Percentiles rank a stretch among this genome's conserved stretches.
phyloP scores from a whole-genome alignment of 2,797 vertebrate genomes.

The Leptodactylus fallax region DNA sequence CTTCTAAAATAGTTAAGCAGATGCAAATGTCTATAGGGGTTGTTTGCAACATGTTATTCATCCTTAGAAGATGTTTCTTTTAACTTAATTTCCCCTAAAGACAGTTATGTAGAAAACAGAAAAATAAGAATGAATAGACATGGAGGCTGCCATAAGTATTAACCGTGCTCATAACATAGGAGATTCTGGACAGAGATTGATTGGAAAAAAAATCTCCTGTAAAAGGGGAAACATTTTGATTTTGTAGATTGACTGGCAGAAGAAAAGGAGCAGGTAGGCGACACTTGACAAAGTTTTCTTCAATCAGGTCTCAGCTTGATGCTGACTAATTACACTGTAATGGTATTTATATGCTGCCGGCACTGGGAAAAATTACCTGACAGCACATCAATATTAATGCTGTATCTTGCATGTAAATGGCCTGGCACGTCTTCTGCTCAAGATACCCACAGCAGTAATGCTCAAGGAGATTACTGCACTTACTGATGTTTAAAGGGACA shows the following conservation, averaged over 20 bases:
- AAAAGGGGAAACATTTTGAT: background rate
- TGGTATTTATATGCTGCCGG: constrained; percentile 71
- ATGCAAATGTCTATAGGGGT: constrained; percentile 17
- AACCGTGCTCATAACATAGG: background rate
- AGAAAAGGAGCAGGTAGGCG: constrained; percentile 14
- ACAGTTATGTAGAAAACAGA: background rate
- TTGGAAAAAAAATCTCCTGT: background rate
- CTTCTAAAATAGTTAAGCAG: constrained; percentile 7
- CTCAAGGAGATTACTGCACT: background rate
- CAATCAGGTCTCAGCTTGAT: constrained; percentile 69
- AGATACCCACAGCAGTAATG: background rate
- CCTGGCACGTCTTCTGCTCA: constrained; percentile 2
- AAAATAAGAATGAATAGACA: background rate
- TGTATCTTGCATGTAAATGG: constrained; percentile 65
- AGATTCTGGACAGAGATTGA: background rate
- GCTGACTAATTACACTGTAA: constrained; percentile 71
- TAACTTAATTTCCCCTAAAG: constrained; percentile 24
- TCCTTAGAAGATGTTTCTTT: background rate
- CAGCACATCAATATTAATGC: constrained; percentile 75
- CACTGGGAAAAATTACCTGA: constrained; percentile 67
- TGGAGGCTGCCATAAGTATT: background rate
- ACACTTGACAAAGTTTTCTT: constrained; percentile 59
- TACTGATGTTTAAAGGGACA: background rate
- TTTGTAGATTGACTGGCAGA: constrained; percentile 42
- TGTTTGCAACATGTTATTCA: background rate